Evolutionary conservation across 1,140 invertebrate genomes (phyloP), one percentile per base, ranked within the genome.

Genomic region (Dinoponera quadriceps): DNA sequence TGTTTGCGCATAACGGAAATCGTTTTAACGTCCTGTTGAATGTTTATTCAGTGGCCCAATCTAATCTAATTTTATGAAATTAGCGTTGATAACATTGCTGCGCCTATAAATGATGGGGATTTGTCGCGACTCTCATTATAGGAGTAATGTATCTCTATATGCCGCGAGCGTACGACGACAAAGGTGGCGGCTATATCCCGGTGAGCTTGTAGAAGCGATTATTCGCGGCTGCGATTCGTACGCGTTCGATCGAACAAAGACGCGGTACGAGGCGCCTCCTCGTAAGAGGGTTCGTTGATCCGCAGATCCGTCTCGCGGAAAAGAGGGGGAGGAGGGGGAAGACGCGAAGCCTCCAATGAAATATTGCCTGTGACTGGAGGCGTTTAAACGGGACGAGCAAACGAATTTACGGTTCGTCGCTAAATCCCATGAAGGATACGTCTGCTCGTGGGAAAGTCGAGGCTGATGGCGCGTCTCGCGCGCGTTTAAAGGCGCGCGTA

Each of bases 381-480:
- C 75, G 75, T 80, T 80, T 71, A 80, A 80, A 44, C 33, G 65
- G 65, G 29, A 25, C 25, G 51, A 59, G 9, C 75, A 80, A 80
- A 80, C 75, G 75, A 80, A 80, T 80, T 80, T 80, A 80, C 65
- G 51, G 25, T 80, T 71, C 65, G 75, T 65, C 25, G 75, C 68
- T 80, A 80, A 80, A 80, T 80, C 75, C 75, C 51, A n/a, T 80
- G 75, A 80, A 80, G 65, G 20, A 80, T 80, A 80, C 51, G 75
- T 71, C 75, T 54, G 33, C 29, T 29, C 65, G 75, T 71, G 75
- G 75, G 65, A 69, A 71, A 80, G 33, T 80, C 75, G 33, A 25
- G 51, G 49, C 63, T 69, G 63, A 65, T 54, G 73, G 33, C n/a
- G n/a, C 49, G 29, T 51, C 33, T 48, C 57, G 25, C 29, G 18